Base-by-base conservation (phyloP, 2,888 invertebrate species). In the Drosophila conformis region DNA sequence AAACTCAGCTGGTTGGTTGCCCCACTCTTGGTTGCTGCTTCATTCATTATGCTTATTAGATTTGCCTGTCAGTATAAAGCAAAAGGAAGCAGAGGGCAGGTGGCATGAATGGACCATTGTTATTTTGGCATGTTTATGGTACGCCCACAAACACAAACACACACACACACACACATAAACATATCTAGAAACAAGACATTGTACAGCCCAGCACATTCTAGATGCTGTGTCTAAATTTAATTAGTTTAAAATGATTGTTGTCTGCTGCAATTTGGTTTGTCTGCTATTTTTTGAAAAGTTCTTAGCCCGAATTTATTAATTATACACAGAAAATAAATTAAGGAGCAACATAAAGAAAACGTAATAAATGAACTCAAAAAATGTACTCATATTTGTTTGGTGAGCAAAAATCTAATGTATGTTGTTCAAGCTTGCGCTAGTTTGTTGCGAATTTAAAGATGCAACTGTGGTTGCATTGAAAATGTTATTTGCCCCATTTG, bases 1-100 rank as follows among this genome's bases (percentile, higher is more conserved):
- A 65, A 83, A 89, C 84, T 87, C 77, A 84, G 82, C 82, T 83
- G 76, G 70, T 75, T 83, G 76, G 70, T 75, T 77, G 57, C 27
- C 13, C 52, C 15, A 21, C 33, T 54, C 46, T 27, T 21, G 31
- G 52, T 61, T 61, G 35, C 31, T 65, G 64, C 48, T 74, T 84
- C 76, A 86, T 88, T 85, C 87, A 89, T 85, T 85, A 88, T 85
- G 85, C 87, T 89, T 85, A 85, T 85, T 85, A 88, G 84, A 83
- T 83, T 78, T 83, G 85, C 69, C 76, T 79, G 83, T 82, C 86
- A 76, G 73, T 57, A 49, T 60, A 61, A 42, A 51, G 25, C 56
- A 15, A 31, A 29, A 31, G 31, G 33, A 60, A 21, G 18, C 15
- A 27, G 33, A 10, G 29, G 11, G 11, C 11, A 6, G 25, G 15